Base-by-base conservation (phyloP, 2,113 vertebrate species). In the Ammodramus savannarum region DNA sequence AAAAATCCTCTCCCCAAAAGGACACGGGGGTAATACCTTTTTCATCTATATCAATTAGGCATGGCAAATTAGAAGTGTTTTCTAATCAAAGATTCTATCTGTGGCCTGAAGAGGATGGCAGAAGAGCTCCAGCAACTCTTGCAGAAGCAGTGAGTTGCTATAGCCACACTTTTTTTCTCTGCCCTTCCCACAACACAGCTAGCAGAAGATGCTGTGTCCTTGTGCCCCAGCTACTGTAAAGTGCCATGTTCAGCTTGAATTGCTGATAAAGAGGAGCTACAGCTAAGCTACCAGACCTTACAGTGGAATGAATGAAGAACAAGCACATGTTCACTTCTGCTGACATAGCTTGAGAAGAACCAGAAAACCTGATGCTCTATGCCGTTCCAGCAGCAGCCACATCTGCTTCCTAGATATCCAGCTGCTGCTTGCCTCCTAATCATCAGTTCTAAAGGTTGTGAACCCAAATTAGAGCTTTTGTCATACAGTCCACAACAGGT, bases 171-270 rank as follows among this genome's bases (percentile, higher is more conserved):
- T 79, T 58, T 59, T 75, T 46, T 21, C 55, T 66, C 58, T 74
- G 41, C 46, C 5, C 4, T 32, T 21, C 43, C 51, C 46, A 39
- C 3, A 5, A 29, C 79, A 76, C 34, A 80, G 74, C 22, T 43
- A 57, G 41, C 77, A 93, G 90, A 92, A 95, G 90, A 69, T 29
- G 48, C 62, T 22, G 32, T 25, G 38, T 48, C 41, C 75, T 66
- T 74, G 72, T 78, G 43, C 85, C 76, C 80, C 85, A 83, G 51
- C 63, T 83, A 80, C 82, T 82, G 85, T 85, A 48, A 96, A 96
- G 94, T 90, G 94, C 71, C 55, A 21, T 2, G 5, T 59, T 72
- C 90, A 86, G 88, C 75, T 29, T 34, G 21, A 93, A 49, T 12
- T 77, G 59, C 88, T 82, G 72, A 46, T 25, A 32, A 57, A 78